phyloP scores from a whole-genome alignment of 2,888 invertebrate species.

The Habrosyne pyritoides region DNA sequence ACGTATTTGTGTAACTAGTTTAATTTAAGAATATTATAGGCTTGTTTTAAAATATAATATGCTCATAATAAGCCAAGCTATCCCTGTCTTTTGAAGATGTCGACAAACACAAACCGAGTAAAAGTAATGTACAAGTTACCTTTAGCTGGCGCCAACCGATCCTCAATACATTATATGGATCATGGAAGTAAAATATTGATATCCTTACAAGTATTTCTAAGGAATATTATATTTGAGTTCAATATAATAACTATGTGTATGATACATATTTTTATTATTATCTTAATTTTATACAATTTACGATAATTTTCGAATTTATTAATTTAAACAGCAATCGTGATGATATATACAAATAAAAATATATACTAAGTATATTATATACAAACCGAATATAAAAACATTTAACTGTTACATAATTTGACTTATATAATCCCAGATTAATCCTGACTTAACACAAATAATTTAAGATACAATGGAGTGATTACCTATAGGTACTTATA shows the following conservation, averaged over 20 bases:
- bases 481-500: conserved; percentile 1
- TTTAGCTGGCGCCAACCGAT: background rate
- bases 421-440: conserved; percentile 10
- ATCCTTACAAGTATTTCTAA: conserved; percentile 43
- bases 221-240: conserved; percentile 71
- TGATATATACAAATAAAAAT: conserved; percentile 37
- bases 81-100: no score
- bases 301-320: conserved; percentile 44
- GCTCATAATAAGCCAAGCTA: no score
- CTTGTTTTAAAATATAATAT: no score
- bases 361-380: conserved; percentile 39
- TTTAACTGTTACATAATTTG: conserved; percentile 19
- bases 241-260: conserved; percentile 62
- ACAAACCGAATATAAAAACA: conserved; percentile 39
- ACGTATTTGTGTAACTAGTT: no score
- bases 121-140: background rate
- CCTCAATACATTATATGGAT: background rate
- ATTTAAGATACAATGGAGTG: conserved; percentile 1
- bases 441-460: background rate
- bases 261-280: conserved; percentile 52
- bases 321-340: conserved; percentile 19
- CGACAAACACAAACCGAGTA: no score
- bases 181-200: conserved; percentile 21
- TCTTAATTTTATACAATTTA: conserved; percentile 57
- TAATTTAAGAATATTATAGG: no score